A percentile compares a stretch with the other conserved stretches of the same genome.
These are phyloP conservation scores for Actinia equina DNA, from an alignment of 64 coral and sea anemone genomes.

Conservation along the genomic window DNA sequence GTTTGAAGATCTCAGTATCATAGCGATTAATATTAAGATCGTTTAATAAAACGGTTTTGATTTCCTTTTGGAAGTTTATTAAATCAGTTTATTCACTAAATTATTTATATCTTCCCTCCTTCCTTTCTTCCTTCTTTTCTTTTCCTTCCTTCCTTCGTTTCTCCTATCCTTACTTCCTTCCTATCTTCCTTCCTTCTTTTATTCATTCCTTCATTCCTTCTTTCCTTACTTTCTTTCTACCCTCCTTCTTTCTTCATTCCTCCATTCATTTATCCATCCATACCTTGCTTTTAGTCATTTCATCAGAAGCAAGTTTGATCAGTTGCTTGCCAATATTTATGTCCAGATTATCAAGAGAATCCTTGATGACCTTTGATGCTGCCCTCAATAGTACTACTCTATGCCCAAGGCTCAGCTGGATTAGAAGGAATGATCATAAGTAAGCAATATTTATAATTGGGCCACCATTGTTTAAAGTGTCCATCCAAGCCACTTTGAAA, in stretches of 20 bases:
- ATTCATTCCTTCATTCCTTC: background rate
- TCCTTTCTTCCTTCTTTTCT: no score
- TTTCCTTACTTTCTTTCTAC: background rate
- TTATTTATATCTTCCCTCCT: no score
- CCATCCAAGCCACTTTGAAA: no score
- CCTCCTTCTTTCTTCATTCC: background rate
- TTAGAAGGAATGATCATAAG: background rate
- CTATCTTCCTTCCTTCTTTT: background rate
- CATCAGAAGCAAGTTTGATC: constrained; percentile 80
- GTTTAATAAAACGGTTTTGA: no score
- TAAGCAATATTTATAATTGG: background rate
- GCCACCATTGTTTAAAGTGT: background rate
- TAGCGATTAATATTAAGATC: no score
- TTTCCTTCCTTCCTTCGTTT: no score
- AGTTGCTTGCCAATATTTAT: constrained; percentile 70
- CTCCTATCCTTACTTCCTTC: no score
- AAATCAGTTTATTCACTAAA: no score
- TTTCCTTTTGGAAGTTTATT: no score
- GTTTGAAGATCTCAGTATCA: no score
- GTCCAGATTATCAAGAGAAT: constrained; percentile 50
- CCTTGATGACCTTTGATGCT: constrained; percentile 61
- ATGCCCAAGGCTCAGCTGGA: constrained; percentile 68
- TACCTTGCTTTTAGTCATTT: constrained; percentile 85
- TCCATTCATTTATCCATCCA: background rate
- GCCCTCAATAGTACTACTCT: constrained; percentile 75